A percentile compares a stretch with the other conserved stretches of the same genome.
phyloP scores from a whole-genome alignment of 2,113 vertebrate species.

The Protomyctophum bolini region DNA sequence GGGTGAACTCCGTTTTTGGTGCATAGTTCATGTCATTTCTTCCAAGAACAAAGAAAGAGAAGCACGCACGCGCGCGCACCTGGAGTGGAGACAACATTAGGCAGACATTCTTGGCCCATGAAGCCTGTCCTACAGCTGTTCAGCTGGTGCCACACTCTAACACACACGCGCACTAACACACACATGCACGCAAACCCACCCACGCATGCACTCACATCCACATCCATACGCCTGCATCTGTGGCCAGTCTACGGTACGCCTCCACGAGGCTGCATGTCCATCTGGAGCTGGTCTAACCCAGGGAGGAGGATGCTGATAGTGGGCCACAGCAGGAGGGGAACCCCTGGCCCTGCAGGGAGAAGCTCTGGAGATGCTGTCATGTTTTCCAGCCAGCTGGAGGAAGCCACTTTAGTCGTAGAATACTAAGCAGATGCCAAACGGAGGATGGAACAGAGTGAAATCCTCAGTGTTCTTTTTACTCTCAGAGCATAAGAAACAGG shows the following conservation, averaged over 20 bases:
- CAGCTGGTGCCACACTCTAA: slow-evolving; percentile 23
- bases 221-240: slow-evolving; percentile 8
- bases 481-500: too few relatives aligned
- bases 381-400: slow-evolving; percentile 63
- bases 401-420: slow-evolving; percentile 19
- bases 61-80: slow-evolving; percentile 9
- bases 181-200: not conserved
- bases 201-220: not conserved
- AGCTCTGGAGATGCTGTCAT: slow-evolving; percentile 56
- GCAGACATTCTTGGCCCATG: slow-evolving; percentile 50
- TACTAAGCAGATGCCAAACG: slow-evolving; percentile 50
- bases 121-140: slow-evolving; percentile 56
- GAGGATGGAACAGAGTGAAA: slow-evolving; percentile 17
- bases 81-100: slow-evolving; percentile 57
- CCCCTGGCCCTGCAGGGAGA: slow-evolving; percentile 30
- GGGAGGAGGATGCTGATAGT: slow-evolving; percentile 26
- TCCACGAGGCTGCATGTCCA: slow-evolving; percentile 33
- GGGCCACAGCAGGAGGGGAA: slow-evolving; percentile 47
- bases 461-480: too few relatives aligned
- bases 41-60: not conserved
- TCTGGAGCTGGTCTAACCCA: slow-evolving; percentile 48
- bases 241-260: slow-evolving; percentile 9
- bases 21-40: not conserved
- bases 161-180: not conserved
- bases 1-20: too few relatives aligned